Evolutionary conservation across 2,888 invertebrate genomes (phyloP), one percentile per base, ranked within the genome.

Genomic region (Rhagium mordax): DNA sequence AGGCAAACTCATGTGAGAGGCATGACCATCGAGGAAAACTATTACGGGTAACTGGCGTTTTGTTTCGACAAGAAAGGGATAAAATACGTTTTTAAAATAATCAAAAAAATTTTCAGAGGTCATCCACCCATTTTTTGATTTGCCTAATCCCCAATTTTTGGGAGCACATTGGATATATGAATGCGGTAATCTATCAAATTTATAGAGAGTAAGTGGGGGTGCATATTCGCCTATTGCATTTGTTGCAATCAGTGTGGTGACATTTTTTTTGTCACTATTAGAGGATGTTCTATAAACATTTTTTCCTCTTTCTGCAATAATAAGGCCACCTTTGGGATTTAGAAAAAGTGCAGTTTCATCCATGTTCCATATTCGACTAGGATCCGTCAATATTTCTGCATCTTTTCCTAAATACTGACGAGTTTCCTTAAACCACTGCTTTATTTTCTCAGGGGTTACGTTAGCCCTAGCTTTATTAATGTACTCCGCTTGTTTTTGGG

Each of bases 261-360:
- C n/a, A 64, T 64, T 64, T n/a, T 64, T 49, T 24, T 64, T 64
- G 29, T 64, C 64, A 15, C 49, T 49, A 21, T 64, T 64, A 6
- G 51, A 49, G 13, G 49, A 64, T 7, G 64, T 51, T 3, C 10
- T 16, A 24, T 64, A 64, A 5, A 48, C 51, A 29, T 21, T 20
- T 49, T 64, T 64, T 2, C 64, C 64, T 15, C 49, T 64, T 20
- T 49, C 51, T 10, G 51, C 29, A 18, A 64, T 21, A 24, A 64
- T n/a, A 7, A 10, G 15, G 16, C 48, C 48, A 20, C 20, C 62
- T 10, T 4, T 24, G 13, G 62, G 62, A 16, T 62, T 48, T 13
- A 62, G 49, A 21, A 18, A 62, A 49, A 64, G 49, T n/a, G 64
- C 20, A 20, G 64, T 48, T 51, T 64, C 51, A 27, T 64, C 64